Evolutionary conservation across 2,797 vertebrate species (phyloP), one percentile per base, ranked within the genome.

Genomic region (Meda fulgida): DNA sequence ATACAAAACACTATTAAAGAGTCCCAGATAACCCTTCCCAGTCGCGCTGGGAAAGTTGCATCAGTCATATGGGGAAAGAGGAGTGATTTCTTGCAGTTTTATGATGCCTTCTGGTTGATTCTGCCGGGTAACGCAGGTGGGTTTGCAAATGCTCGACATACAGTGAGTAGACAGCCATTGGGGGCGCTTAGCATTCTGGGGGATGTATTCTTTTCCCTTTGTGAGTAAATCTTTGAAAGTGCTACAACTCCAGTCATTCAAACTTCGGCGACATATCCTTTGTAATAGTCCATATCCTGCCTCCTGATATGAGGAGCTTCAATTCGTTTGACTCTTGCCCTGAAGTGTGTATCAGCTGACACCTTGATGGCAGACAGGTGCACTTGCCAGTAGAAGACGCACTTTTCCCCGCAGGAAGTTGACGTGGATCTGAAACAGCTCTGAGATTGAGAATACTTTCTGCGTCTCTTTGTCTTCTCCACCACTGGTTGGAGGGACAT

Each of bases 331-430:
- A 84, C 83, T 90, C 86, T 26, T 84, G 80, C 87, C 53, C 10
- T 55, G 36, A 21, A 67, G 53, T 36, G 38, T 87, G 1, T 36
- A 93, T 97, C 96, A 97, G 95, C 96, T 96, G 90, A 93, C 92
- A 16, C 92, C 92, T 84, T 90, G 93, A 86, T 92, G 92, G 89
- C 97, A 98, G 67, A 93, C 94, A 63, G 94, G 93, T 21, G 95
- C 94, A 10, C 88, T 91, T 3, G 86, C 80, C 0, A 97, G 89
- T 48, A 97, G 95, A 78, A 96, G 91, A 70, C 89, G 95, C 91
- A 97, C 95, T 92, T 97, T 97, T 36, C 97, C 97, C 38, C 96
- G 93, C 87, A 98, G 93, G 91, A 98, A 98, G 90, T 96, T 96
- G 89, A 95, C 89, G 26, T 97, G 94, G 80, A 96, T 91, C 67